Percentiles rank a stretch among this genome's conserved stretches.
phyloP scores from a whole-genome alignment of 1,140 invertebrate genomes.

The Chymomyza costata region DNA sequence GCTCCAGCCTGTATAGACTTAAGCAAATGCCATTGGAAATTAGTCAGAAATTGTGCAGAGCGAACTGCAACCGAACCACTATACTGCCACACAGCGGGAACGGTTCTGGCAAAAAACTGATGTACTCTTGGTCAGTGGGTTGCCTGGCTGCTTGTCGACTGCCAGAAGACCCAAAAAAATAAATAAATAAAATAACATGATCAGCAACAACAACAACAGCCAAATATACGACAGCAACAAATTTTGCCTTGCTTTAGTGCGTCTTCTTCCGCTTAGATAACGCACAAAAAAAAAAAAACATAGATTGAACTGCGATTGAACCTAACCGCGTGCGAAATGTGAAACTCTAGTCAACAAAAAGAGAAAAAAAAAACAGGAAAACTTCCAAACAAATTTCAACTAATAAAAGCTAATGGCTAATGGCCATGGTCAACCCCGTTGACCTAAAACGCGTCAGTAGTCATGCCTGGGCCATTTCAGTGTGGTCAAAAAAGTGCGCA shows the following conservation, averaged over 20 bases:
- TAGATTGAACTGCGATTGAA: neutral
- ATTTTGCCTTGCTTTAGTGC: constrained; percentile 10
- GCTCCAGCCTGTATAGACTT: too few species aligned
- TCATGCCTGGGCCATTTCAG: constrained; percentile 35
- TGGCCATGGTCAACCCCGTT: constrained; percentile 12
- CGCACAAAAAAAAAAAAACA: constrained; percentile 41
- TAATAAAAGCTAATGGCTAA: constrained; percentile 26
- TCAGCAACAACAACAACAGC: constrained; percentile 38
- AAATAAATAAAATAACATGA: too few species aligned
- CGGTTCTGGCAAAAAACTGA: too few species aligned
- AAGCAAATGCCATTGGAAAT: constrained; percentile 32
- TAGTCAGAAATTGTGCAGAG: constrained; percentile 55
- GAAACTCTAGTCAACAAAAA: constrained; percentile 47
- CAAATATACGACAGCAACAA: constrained; percentile 41
- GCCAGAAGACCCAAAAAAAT: too few species aligned
- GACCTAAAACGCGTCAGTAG: constrained; percentile 49
- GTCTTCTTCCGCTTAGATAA: constrained; percentile 25
- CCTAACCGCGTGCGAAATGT: constrained; percentile 45
- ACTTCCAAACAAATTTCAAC: neutral
- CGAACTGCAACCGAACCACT: constrained; percentile 34
- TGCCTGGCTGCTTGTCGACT: constrained; percentile 9
- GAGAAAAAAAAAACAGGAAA: too few species aligned
- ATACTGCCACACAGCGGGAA: constrained; percentile 21
- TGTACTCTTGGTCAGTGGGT: constrained; percentile 61
- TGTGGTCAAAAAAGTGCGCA: constrained; percentile 32